Percentiles rank a stretch among this genome's conserved stretches.
Conservation (phyloP, 1,140 invertebrate species). For the Gyrodactylus salaris region DNA sequence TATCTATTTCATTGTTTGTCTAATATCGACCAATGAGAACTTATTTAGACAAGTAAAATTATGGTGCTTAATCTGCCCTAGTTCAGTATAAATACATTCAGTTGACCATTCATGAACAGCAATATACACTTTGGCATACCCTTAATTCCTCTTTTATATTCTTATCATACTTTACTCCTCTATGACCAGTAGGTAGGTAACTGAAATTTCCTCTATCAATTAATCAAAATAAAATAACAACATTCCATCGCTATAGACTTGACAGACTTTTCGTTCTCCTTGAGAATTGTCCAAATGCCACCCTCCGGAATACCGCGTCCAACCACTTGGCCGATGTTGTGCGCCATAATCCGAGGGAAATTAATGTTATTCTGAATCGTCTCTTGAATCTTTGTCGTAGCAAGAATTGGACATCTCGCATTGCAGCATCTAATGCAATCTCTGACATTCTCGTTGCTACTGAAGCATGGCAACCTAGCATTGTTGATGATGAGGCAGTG, state of each 20-base stretch:
- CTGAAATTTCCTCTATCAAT: background rate
- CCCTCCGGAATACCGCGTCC: background rate
- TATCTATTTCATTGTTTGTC: background rate
- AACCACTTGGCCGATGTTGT: background rate
- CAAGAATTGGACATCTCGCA: background rate
- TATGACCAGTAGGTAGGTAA: background rate
- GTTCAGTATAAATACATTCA: background rate
- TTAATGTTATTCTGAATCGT: background rate
- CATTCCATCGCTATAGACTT: background rate
- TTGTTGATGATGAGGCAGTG: background rate
- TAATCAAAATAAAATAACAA: too few relatives aligned
- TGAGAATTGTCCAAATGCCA: background rate
- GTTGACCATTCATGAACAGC: background rate
- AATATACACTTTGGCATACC: too few relatives aligned
- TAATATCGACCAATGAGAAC: background rate
- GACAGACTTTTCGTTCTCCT: background rate
- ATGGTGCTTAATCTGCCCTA: background rate
- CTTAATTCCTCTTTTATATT: background rate
- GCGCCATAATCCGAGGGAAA: background rate
- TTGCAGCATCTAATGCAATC: conserved; percentile 2
- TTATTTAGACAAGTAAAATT: background rate
- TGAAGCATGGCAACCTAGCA: background rate
- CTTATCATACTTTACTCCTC: background rate
- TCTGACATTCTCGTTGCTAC: background rate
- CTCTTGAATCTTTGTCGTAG: background rate